These are phyloP conservation scores for Rhineura floridana DNA, from an alignment of 2,113 vertebrate species.

Conservation along the genomic window DNA sequence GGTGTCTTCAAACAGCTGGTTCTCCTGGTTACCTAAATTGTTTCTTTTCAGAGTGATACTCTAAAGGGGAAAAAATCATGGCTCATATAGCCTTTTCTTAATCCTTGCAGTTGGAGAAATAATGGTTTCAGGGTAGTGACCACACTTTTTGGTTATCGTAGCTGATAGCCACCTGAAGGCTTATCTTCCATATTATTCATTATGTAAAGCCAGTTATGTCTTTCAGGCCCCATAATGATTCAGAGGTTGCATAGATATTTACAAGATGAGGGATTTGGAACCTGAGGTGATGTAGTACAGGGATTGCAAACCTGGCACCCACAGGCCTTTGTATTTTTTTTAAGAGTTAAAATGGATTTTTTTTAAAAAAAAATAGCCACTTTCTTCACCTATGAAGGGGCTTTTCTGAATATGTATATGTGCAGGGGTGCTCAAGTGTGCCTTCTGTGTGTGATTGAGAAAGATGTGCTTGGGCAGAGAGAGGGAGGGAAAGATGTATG, in stretches of 20 bases:
- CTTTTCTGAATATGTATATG: too few species aligned
- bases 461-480: too few species aligned
- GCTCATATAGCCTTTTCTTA: neutral
- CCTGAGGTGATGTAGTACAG: neutral
- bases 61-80: neutral
- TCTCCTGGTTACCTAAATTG: constrained; percentile 32
- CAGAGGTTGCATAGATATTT: neutral
- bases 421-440: too few species aligned
- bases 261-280: neutral
- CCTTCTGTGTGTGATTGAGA: too few species aligned
- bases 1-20: constrained; percentile 46
- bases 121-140: neutral
- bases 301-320: neutral
- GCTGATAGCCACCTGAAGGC: neutral
- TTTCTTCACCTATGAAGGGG: too few species aligned
- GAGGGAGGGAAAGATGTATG: too few species aligned
- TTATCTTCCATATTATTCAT: neutral
- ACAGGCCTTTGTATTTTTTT: too few species aligned
- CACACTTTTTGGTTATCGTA: neutral
- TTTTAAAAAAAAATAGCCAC: too few species aligned
- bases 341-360: too few species aligned
- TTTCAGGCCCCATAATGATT: neutral
- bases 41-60: constrained; percentile 39
- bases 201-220: neutral
- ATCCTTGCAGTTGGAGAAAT: neutral